phyloP scores from a whole-genome alignment of 2,113 vertebrate genomes.

The Struthidea cinerea region DNA sequence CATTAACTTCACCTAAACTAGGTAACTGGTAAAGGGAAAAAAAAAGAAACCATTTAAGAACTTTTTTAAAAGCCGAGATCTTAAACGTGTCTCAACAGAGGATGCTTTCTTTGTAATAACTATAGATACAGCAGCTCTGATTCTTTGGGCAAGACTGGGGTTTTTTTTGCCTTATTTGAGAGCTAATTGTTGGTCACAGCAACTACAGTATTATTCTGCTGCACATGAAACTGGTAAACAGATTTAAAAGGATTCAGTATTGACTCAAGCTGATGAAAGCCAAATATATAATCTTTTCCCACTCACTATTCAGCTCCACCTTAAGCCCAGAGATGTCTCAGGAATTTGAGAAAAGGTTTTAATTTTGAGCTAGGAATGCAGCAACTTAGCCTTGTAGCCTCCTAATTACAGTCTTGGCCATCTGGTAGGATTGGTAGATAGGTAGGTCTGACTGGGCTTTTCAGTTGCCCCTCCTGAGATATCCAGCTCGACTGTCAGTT shows the following conservation, averaged over 20 bases:
- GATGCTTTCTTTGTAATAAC: neutral
- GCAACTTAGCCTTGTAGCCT: neutral
- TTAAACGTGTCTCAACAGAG: neutral
- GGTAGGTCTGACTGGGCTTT: neutral
- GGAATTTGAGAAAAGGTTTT: neutral
- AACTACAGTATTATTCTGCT: neutral
- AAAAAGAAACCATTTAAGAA: neutral
- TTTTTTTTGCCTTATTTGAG: neutral
- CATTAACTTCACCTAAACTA: neutral
- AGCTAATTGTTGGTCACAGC: neutral
- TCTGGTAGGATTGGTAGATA: neutral
- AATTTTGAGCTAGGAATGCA: neutral
- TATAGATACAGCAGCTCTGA: neutral
- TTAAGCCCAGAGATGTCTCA: neutral
- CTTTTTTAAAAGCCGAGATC: neutral
- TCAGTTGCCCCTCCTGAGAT: neutral
- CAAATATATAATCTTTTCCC: neutral
- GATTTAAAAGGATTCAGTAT: neutral
- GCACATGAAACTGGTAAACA: neutral
- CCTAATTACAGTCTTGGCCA: neutral
- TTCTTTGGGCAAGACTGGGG: neutral
- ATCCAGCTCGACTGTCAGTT: neutral
- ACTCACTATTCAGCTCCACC: neutral
- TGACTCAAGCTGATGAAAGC: neutral
- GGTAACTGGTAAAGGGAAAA: neutral